These are phyloP conservation scores for Epirrita christyi DNA, from an alignment of 2,888 invertebrate species.

Conservation along the genomic window DNA sequence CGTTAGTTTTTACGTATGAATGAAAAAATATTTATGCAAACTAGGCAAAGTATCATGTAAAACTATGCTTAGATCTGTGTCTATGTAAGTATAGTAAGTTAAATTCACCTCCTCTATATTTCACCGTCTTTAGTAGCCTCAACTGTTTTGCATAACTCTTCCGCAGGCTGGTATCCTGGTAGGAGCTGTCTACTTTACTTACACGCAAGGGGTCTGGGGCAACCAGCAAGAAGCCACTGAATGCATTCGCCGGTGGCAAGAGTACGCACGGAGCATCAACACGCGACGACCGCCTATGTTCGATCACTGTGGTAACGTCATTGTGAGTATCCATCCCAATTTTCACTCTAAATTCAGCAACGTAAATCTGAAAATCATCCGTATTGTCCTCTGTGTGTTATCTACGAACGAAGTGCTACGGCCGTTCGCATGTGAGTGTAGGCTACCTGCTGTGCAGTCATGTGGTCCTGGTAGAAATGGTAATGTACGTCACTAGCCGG, in stretches of 20 bases:
- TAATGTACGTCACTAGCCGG: conserved; percentile 75
- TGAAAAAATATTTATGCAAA: too few relatives aligned
- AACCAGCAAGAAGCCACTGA: conserved; percentile 74
- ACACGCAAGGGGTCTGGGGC: conserved; percentile 79
- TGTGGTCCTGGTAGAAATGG: conserved; percentile 65
- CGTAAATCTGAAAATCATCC: conserved; percentile 7
- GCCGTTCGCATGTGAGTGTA: conserved; percentile 1
- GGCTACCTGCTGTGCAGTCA: conserved; percentile 45
- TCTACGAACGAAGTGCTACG: conserved; percentile 15
- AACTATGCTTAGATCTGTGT: too few relatives aligned
- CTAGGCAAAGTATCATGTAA: too few relatives aligned
- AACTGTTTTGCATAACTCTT: conserved; percentile 42
- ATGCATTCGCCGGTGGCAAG: conserved; percentile 72
- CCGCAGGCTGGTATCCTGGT: conserved; percentile 74
- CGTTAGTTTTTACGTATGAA: too few relatives aligned
- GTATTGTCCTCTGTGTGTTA: neutral
- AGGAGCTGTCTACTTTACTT: conserved; percentile 75
- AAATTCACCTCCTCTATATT: conserved; percentile 57
- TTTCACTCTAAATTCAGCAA: neutral
- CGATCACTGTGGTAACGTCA: conserved; percentile 70
- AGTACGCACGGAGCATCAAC: conserved; percentile 72
- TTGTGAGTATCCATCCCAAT: conserved; percentile 57
- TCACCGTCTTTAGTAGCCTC: conserved; percentile 59
- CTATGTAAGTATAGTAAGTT: conserved; percentile 22
- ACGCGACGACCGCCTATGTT: conserved; percentile 72